Conservation (phyloP, 1,140 invertebrate species). For the Cephus cinctus region DNA sequence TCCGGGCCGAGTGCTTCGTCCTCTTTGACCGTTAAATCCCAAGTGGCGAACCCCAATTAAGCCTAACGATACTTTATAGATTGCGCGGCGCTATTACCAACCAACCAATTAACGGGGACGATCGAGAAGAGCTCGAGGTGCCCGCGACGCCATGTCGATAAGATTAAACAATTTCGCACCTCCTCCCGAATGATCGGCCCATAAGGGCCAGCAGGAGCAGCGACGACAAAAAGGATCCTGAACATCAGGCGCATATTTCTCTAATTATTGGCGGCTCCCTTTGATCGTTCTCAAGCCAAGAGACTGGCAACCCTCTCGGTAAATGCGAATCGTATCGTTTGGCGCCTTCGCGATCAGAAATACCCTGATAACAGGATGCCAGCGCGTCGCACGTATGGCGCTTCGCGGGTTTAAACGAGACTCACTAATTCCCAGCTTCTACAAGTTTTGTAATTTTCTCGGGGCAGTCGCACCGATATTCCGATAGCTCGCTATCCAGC, state of each 20-base stretch:
- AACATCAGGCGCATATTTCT: slow-evolving; percentile 50
- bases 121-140: neutral
- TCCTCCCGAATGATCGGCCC: too few relatives aligned
- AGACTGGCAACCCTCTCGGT: neutral
- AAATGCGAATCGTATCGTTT: slow-evolving; percentile 21
- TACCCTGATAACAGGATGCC: slow-evolving; percentile 42
- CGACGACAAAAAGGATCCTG: too few relatives aligned
- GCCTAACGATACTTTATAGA: too few relatives aligned
- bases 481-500: too few relatives aligned
- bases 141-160: neutral
- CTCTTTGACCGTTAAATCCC: neutral
- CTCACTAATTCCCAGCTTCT: too few relatives aligned
- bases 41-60: neutral
- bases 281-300: slow-evolving; percentile 41
- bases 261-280: slow-evolving; percentile 54
- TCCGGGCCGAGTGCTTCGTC: neutral
- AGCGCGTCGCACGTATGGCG: too few relatives aligned
- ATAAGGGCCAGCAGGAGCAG: neutral
- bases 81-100: too few relatives aligned
- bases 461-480: too few relatives aligned
- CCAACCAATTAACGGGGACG: too few relatives aligned
- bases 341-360: slow-evolving; percentile 24
- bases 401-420: too few relatives aligned
- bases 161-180: too few relatives aligned
- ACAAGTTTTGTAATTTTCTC: too few relatives aligned